These are phyloP conservation scores for Champsocephalus esox DNA, from an alignment of 2,797 vertebrate species.

Conservation along the genomic window DNA sequence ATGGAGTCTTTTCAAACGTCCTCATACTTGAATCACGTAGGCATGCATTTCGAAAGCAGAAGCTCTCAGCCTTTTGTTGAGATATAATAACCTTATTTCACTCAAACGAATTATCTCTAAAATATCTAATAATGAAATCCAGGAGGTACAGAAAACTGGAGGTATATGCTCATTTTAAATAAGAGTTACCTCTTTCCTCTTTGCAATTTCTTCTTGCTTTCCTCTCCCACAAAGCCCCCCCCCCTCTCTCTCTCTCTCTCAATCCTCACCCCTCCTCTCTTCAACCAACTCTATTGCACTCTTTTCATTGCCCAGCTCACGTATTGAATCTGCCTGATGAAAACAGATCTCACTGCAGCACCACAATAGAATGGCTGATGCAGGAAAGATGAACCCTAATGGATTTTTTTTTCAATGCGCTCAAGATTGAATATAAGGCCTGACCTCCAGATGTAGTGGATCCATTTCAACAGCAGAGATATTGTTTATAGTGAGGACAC, in stretches of 20 bases:
- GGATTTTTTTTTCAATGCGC: slow-evolving; percentile 85
- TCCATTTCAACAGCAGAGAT: slow-evolving; percentile 84
- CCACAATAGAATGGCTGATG: slow-evolving; percentile 88
- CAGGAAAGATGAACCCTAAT: slow-evolving; percentile 90
- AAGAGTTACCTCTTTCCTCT: slow-evolving; percentile 70
- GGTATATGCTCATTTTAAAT: slow-evolving; percentile 76
- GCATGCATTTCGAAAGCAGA: slow-evolving; percentile 52
- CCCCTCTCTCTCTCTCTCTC: slow-evolving; percentile 20
- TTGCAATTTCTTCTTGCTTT: slow-evolving; percentile 70
- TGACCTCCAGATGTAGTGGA: slow-evolving; percentile 88
- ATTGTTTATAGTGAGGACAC: slow-evolving; percentile 82
- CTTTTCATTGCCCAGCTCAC: slow-evolving; percentile 85
- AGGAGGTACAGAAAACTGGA: slow-evolving; percentile 69
- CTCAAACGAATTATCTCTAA: slow-evolving; percentile 76
- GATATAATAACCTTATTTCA: slow-evolving; percentile 70
- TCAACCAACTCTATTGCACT: slow-evolving; percentile 80
- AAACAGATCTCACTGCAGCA: slow-evolving; percentile 89
- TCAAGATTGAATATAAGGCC: slow-evolving; percentile 89
- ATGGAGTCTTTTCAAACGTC: slow-evolving; percentile 52
- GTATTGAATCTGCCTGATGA: slow-evolving; percentile 89
- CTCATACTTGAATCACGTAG: slow-evolving; percentile 52
- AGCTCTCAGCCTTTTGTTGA: slow-evolving; percentile 65
- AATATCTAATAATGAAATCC: slow-evolving; percentile 79
- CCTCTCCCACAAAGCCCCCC: slow-evolving; percentile 40
- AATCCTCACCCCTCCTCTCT: slow-evolving; percentile 66